Conservation (phyloP, 2,888 invertebrate genomes). For the Drosophila borborema region DNA sequence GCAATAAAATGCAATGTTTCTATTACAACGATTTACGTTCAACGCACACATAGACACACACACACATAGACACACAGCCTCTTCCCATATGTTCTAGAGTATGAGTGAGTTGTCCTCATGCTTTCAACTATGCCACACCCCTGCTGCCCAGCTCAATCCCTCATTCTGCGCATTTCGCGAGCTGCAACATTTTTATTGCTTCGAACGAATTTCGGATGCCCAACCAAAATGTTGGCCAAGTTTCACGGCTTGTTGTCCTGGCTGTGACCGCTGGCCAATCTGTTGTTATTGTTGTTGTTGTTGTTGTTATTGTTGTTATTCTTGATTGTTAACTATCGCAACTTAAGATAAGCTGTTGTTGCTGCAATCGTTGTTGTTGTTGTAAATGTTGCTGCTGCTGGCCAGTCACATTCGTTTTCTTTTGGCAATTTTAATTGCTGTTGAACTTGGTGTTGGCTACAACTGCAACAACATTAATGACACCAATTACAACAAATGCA, state of each 20-base stretch:
- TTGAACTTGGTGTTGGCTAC: slow-evolving; percentile 70
- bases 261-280: slow-evolving; percentile 41
- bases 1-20: slow-evolving; percentile 82
- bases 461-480: slow-evolving; percentile 49
- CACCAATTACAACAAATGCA: slow-evolving; percentile 47
- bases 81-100: background rate
- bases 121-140: slow-evolving; percentile 1
- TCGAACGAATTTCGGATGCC: slow-evolving; percentile 55
- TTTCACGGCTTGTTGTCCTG: slow-evolving; percentile 67
- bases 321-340: slow-evolving; percentile 59
- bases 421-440: slow-evolving; percentile 74
- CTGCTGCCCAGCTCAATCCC: background rate
- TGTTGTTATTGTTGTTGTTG: background rate
- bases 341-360: slow-evolving; percentile 67
- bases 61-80: background rate
- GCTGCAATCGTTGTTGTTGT: slow-evolving; percentile 26
- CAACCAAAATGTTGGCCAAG: slow-evolving; percentile 68
- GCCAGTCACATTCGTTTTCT: slow-evolving; percentile 64
- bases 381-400: slow-evolving; percentile 39
- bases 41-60: slow-evolving; percentile 17
- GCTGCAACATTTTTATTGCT: slow-evolving; percentile 75
- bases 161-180: slow-evolving; percentile 22
- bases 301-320: slow-evolving; percentile 21
- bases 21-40: slow-evolving; percentile 80
- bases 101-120: slow-evolving; percentile 32